Evolutionary conservation across 2,797 vertebrate species (phyloP), one percentile per base, ranked within the genome.

Genomic region (Crocodylus rhombifer): DNA sequence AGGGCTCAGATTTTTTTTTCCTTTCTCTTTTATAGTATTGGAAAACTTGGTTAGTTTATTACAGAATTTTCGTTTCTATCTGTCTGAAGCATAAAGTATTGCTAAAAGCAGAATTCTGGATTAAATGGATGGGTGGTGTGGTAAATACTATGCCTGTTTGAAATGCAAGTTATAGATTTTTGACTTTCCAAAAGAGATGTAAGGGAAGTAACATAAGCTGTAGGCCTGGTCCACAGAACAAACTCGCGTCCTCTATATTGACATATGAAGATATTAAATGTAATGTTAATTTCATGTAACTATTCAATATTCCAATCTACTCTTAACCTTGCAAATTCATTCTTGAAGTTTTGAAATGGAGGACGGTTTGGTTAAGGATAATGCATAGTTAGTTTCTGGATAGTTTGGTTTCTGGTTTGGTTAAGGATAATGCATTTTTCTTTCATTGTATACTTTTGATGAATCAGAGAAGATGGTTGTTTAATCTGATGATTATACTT

Each of bases 391-490:
- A 30, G 30, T 30, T 30, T 30, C 30, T 30, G 30, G 30, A 30
- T 30, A 30, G 30, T 30, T 30, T 30, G 30, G 30, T 30, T 95
- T 60, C 84, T 15, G 56, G 56, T 92, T 96, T 96, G 77, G 92
- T 73, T 91, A 74, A 90, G 56, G 61, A 91, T 94, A 92, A 91
- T 87, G 77, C 86, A 96, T 96, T 89, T 93, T 56, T 73, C 90
- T 69, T 84, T 87, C 57, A 91, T 96, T 92, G 89, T 92, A 92
- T 5, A 11, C 61, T 97, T 95, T 96, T 91, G 86, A 93, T 97
- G 96, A 96, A 96, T 96, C 81, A 92, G 90, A 84, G 91, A 77
- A 88, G 90, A 86, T 77, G 82, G 82, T 96, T 89, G 92, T 95
- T 93, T 95, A 94, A 82, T 90, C 89, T 95, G 86, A 51, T 88